Evolutionary conservation across 2,113 vertebrate species (phyloP).

Genomic region (Tautogolabrus adspersus): DNA sequence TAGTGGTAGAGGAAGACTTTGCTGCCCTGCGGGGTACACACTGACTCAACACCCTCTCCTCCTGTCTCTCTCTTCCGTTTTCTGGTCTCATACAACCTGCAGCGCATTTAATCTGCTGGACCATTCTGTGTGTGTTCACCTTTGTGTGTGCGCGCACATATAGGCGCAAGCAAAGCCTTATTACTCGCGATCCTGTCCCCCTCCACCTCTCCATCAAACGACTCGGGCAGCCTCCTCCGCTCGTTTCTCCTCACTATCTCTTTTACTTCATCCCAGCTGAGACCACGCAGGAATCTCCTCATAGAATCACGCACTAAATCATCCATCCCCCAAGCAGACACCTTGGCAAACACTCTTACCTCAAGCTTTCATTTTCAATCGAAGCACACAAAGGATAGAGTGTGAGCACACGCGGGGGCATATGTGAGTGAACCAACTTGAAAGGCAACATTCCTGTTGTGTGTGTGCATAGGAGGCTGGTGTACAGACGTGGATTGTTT

Average conservation of each 20-base stretch:
- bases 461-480: neutral
- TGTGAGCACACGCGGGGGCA: neutral
- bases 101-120: conserved; percentile 70
- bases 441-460: conserved; percentile 27
- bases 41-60: conserved; percentile 58
- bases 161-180: conserved; percentile 45
- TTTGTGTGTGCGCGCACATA: neutral
- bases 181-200: conserved; percentile 52
- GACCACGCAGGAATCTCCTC: conserved; percentile 68
- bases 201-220: conserved; percentile 70
- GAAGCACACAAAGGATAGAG: conserved; percentile 28
- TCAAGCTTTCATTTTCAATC: conserved; percentile 64
- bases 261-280: conserved; percentile 55
- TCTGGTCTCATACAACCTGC: conserved; percentile 67
- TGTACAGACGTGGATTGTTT: neutral
- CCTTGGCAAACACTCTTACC: conserved; percentile 63
- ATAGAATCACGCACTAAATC: conserved; percentile 72
- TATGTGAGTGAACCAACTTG: neutral
- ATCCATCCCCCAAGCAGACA: conserved; percentile 59
- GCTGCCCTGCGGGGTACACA: conserved; percentile 76
- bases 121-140: conserved; percentile 17
- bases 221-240: conserved; percentile 38
- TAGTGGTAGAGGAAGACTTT: conserved; percentile 74
- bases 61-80: conserved; percentile 30
- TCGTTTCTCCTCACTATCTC: conserved; percentile 51